Evolutionary conservation across 2,888 invertebrate species (phyloP), one percentile per base, ranked within the genome.

Genomic region (Protodeltote pygarga): DNA sequence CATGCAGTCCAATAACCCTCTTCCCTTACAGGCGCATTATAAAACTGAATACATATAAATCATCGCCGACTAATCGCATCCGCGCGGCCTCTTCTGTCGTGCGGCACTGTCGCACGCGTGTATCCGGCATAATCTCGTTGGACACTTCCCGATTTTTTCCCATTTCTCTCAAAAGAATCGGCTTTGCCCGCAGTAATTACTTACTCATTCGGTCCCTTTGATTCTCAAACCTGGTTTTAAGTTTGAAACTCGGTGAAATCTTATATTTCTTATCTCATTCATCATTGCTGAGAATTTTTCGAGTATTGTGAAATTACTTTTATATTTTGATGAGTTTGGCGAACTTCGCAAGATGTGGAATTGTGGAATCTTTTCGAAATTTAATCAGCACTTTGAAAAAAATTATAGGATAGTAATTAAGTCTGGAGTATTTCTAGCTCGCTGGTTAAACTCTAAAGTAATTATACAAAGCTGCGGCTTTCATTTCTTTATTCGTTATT

Each of bases 181-280:
- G 33, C 28, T 51, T 17, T 45, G 48, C 25, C 39, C 55, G 40
- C 54, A 47, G 57, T 52, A 53, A 68, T 66, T 69, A 69, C 65
- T 64, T 51, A 58, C 61, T 67, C 61, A 71, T 73, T 73, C 58
- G 58, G 29, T 27, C 35, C 40, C 49, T 73, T 68, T 71, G 64
- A 61, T 66, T 58, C 53, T 37, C 52, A 21, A 38, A 23, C 21
- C 32, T 17, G 32, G 41, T 33, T 45, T 44, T 50, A 53, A 53
- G 57, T 64, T 51, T 5, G 45, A 51, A 60, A 63, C 57, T 65
- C 44, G 27, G 32, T 34, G 39, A 37, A 37, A 50, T 48, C 32
- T 54, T 54, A 53, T 40, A 28, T 44, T 45, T 47, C 38, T 40
- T 41, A 40, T 55, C 66, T 55, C 27, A 41, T 63, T 54, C 50